A percentile compares a stretch with the other conserved stretches of the same genome.
Conservation (phyloP, 2,113 vertebrate species). For the Mobula birostris region DNA sequence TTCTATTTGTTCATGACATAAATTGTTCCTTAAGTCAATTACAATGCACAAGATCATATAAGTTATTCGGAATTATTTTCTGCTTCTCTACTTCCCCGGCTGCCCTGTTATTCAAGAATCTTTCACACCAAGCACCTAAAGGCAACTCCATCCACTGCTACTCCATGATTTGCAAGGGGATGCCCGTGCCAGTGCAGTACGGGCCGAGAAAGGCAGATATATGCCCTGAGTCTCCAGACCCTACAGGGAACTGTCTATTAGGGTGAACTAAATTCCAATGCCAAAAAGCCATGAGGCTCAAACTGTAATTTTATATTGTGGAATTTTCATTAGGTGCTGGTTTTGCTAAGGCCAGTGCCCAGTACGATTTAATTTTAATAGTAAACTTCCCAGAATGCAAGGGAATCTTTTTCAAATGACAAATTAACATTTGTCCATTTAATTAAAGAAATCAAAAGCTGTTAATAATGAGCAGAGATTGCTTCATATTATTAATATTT, state of each 20-base stretch:
- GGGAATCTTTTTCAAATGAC: constrained; percentile 11
- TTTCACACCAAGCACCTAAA: not conserved
- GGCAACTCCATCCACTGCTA: not conserved
- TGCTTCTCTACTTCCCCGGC: not conserved
- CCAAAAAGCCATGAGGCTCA: not conserved
- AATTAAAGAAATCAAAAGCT: constrained; percentile 34
- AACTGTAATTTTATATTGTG: too few species aligned
- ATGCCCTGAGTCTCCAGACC: not conserved
- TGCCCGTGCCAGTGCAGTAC: not conserved
- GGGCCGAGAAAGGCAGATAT: not conserved
- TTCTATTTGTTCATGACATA: too few species aligned
- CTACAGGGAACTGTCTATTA: not conserved
- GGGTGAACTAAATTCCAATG: not conserved
- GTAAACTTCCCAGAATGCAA: constrained; percentile 5
- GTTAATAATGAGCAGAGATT: constrained; percentile 18
- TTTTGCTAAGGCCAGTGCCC: not conserved
- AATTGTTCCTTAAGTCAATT: not conserved
- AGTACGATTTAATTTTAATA: constrained; percentile 24
- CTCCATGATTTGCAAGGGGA: not conserved
- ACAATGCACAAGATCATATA: not conserved
- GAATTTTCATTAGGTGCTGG: not conserved
- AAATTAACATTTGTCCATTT: constrained; percentile 33
- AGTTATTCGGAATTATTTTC: not conserved
- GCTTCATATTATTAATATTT: constrained; percentile 26
- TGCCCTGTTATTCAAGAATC: not conserved